Evolutionary conservation across 2,797 vertebrate species (phyloP).

Genomic region (Acipenser transmontanus): DNA sequence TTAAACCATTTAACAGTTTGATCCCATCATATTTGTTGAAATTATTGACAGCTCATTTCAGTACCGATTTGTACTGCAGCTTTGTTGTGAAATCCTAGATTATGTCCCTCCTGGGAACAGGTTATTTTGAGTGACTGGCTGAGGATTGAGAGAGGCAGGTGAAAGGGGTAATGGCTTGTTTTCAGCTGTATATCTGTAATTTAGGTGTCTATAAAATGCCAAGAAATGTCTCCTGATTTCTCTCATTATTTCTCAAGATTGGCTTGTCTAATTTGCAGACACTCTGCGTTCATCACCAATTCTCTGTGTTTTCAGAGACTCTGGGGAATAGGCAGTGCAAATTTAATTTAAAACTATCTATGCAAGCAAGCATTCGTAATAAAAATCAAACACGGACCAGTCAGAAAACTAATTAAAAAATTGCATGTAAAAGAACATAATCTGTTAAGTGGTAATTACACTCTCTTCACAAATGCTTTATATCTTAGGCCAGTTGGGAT

Average conservation of each 20-base stretch:
- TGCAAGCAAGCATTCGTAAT: slow-evolving; percentile 19
- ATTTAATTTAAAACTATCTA: slow-evolving; percentile 26
- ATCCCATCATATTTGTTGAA: too few species aligned
- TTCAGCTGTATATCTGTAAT: slow-evolving; percentile 5
- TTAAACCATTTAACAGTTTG: too few species aligned
- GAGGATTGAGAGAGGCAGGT: neutral
- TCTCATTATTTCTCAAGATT: slow-evolving; percentile 13
- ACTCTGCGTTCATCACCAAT: slow-evolving; percentile 1
- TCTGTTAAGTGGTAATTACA: slow-evolving; percentile 33
- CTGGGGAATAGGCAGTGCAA: slow-evolving; percentile 24
- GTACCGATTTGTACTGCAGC: neutral
- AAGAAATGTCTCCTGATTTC: slow-evolving; percentile 1
- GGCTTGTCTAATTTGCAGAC: slow-evolving; percentile 13
- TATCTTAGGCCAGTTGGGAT: slow-evolving; percentile 26
- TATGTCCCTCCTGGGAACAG: neutral
- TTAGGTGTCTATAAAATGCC: slow-evolving; percentile 14
- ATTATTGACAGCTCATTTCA: too few species aligned
- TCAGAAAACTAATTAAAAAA: slow-evolving; percentile 34
- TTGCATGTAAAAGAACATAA: slow-evolving; percentile 13
- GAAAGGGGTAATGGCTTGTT: slow-evolving; percentile 17
- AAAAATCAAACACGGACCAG: slow-evolving; percentile 17
- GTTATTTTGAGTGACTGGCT: slow-evolving; percentile 1
- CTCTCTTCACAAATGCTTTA: slow-evolving; percentile 14
- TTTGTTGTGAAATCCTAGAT: neutral
- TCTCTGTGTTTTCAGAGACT: slow-evolving; percentile 7